These are phyloP conservation scores for Brachionichthys hirsutus DNA, from an alignment of 2,113 vertebrate genomes.

Conservation along the genomic window DNA sequence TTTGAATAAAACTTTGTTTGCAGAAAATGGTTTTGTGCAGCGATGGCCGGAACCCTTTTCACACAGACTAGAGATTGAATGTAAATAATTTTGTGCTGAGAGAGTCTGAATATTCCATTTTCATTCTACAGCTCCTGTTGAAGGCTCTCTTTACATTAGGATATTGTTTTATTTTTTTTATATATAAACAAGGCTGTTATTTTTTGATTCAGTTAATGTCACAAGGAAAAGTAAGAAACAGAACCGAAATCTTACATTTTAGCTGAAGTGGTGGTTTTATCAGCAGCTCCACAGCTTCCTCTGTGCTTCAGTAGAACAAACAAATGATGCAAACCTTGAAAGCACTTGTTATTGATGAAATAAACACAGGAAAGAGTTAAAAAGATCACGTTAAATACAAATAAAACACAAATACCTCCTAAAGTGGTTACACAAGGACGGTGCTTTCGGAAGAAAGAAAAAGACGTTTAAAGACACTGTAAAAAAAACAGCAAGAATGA, in stretches of 20 bases:
- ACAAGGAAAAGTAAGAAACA: background rate
- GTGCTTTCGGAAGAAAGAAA: no score
- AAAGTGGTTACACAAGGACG: no score
- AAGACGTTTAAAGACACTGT: no score
- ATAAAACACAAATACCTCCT: no score
- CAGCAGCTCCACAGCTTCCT: background rate
- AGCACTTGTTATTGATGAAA: background rate
- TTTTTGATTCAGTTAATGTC: background rate
- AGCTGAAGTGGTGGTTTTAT: background rate
- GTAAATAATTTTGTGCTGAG: background rate
- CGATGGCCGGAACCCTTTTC: background rate
- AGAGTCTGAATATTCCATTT: background rate
- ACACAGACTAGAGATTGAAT: background rate
- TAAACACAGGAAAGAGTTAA: background rate
- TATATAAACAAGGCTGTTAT: no score
- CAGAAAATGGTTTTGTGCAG: background rate
- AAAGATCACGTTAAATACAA: background rate
- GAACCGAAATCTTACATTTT: background rate
- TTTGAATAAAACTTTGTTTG: background rate
- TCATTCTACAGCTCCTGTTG: background rate
- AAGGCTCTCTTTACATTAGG: no score
- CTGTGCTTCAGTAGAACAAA: background rate
- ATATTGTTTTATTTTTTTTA: background rate
- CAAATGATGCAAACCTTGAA: background rate
- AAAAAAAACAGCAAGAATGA: slow-evolving; percentile 13